Base-by-base conservation (phyloP, 2,888 invertebrate genomes). In the Zeuzera pyrina region DNA sequence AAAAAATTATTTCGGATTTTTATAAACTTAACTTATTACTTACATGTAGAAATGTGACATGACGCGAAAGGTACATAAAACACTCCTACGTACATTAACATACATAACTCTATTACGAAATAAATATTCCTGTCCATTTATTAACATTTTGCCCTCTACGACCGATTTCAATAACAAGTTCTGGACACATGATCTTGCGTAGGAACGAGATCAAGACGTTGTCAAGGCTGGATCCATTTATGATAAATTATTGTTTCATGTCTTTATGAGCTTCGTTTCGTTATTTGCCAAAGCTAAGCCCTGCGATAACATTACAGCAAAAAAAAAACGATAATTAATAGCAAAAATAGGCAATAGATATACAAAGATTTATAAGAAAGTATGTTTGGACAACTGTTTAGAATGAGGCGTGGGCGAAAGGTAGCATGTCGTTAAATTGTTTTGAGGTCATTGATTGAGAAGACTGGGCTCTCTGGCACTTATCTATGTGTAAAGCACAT, bases 151-250 rank as follows among this genome's bases (percentile, higher is more conserved):
- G 33, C 34, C 57, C 39, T 31, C 32, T 41, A 30, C 37, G 27
- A 36, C 40, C 45, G 73, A 72, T 68, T 74, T 62, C 68, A 66
- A 76, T 76, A 73, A 50, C 58, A 63, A 47, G 57, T 49, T 55
- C 57, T 57, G 50, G 58, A 60, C 63, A 67, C 49, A 53, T 60
- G 63, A 72, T 66, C 71, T 57, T 50, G 69, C 69, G 68, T 70
- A 77, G 67, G 66, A 59, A 68, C 68, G 68, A 59, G 69, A 77
- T 71, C 74, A 74, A 76, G 73, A 73, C 63, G 72, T 67, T 61
- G 65, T 53, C 78, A 83, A 83, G 81, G 83, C 58, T 72, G 60
- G 65, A 79, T 77, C 71, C 62, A 79, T 81, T 79, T 74, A 56
- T 64, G 62, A 71, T 62, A 57, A 69, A 66, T 71, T 69, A 71